Conservation (phyloP, 2,113 vertebrate genomes). For the Syngnathoides biaculeatus region DNA sequence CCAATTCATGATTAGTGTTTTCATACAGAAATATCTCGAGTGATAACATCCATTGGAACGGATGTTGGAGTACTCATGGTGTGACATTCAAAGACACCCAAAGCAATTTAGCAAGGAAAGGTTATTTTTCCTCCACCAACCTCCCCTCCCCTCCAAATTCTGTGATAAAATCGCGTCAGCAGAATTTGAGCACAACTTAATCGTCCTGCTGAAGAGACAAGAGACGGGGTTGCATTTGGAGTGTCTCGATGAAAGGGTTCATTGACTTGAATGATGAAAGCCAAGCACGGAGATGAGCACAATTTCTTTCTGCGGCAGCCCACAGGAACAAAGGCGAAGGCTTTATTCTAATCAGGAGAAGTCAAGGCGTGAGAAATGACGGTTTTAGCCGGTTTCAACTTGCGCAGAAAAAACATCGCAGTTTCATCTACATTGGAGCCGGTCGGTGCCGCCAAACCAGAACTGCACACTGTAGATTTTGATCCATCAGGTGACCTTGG, state of each 20-base stretch:
- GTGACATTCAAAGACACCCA: conserved; percentile 11
- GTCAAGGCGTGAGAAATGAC: conserved; percentile 9
- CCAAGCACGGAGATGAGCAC: conserved; percentile 35
- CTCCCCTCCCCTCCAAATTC: conserved; percentile 18
- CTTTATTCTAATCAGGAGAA: conserved; percentile 41
- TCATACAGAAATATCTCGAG: conserved; percentile 28
- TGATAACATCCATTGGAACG: conserved; percentile 1
- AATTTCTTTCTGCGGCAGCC: conserved; percentile 29
- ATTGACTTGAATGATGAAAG: conserved; percentile 74
- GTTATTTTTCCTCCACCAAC: conserved; percentile 5
- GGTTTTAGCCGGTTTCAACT: conserved; percentile 1
- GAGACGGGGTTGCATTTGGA: conserved; percentile 60
- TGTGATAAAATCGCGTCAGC: conserved; percentile 57
- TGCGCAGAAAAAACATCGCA: background rate
- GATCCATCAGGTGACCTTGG: conserved; percentile 59
- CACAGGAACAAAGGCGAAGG: conserved; percentile 28
- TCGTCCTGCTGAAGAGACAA: conserved; percentile 46
- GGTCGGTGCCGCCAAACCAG: background rate
- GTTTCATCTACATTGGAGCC: background rate
- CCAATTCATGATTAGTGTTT: conserved; percentile 33
- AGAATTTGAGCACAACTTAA: conserved; percentile 49
- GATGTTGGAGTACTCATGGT: background rate
- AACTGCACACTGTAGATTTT: conserved; percentile 30
- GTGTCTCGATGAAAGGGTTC: conserved; percentile 63
- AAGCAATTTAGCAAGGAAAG: conserved; percentile 6